Evolutionary conservation across 2,113 vertebrate species (phyloP).

Genomic region (Malurus elegans): DNA sequence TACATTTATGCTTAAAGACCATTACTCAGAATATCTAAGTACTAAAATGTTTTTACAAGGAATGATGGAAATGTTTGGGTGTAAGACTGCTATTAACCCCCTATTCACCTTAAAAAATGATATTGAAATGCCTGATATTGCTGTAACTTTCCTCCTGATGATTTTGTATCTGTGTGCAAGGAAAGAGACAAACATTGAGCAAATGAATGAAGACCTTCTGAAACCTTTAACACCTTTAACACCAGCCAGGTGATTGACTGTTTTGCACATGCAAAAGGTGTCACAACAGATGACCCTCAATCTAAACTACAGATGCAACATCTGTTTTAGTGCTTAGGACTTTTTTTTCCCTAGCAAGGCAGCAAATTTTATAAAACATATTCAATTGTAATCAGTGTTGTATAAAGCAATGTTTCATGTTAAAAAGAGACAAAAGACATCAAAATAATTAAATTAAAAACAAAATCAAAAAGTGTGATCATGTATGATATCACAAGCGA

Average conservation of each 20-base stretch:
- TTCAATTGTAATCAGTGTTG: background rate
- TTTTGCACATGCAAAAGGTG: background rate
- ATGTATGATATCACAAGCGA: background rate
- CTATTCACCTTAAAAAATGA: background rate
- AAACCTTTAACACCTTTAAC: background rate
- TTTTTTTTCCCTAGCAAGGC: background rate
- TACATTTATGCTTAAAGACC: background rate
- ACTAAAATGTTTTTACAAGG: background rate
- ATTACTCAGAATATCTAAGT: background rate
- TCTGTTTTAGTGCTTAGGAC: fast-evolving
- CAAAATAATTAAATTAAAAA: background rate
- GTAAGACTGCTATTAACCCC: background rate
- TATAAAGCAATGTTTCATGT: background rate
- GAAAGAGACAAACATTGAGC: background rate
- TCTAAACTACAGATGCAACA: background rate
- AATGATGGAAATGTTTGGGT: background rate
- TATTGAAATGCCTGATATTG: background rate
- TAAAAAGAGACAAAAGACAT: background rate
- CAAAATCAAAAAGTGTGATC: fast-evolving
- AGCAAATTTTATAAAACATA: background rate
- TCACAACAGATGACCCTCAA: background rate
- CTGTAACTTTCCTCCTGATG: background rate
- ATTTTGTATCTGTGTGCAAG: background rate
- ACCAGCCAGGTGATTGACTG: background rate
- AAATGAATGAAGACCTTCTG: background rate